Evolutionary conservation across 1,140 invertebrate species (phyloP), one percentile per base, ranked within the genome.

Genomic region (Hyles euphorbiae): DNA sequence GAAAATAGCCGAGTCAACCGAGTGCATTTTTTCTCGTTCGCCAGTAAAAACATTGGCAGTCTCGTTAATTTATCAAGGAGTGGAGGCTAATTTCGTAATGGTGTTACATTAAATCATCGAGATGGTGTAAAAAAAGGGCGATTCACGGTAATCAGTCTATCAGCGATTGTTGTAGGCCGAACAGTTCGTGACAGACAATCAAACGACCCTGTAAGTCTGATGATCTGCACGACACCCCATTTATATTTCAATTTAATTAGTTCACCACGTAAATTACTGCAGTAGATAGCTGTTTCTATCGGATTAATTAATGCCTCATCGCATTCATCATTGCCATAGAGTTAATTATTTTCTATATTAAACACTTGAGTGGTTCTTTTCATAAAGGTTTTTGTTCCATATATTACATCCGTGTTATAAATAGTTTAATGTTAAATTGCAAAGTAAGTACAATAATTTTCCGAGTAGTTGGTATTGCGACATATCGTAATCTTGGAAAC

Each of bases 111-210:
- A 40, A 40, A 40, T 8, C 36, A 8, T 8, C 52, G 34, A 51
- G 49, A 32, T 51, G 36, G 52, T 63, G 56, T 48, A 48, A 63
- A 63, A 63, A 63, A 54, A 50, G 47, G 52, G 43, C 36, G 36
- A 11, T 53, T 53, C 50, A 5, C 7, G 8, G 33, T 45, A 54
- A 50, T 48, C 11, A 22, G 11, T 45, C 34, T 47, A 10, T 49
- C 10, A 44, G n/a, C 56, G 32, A 63, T 63, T 63, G 56, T 63
- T 58, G 43, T 45, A 2, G 32, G 22, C 51, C n/a, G 10, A 40
- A 9, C 6, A 46, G 60, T 61, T 61, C 60, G 60, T 61, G 60
- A 52, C 54, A 53, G 44, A 47, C 49, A n/a, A 45, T 56, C 5
- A 32, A 32, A 7, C 43, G 45, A 33, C 59, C 60, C 56, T 61